phyloP scores from a whole-genome alignment of 2,113 vertebrate species.

The Orthonyx spaldingii region DNA sequence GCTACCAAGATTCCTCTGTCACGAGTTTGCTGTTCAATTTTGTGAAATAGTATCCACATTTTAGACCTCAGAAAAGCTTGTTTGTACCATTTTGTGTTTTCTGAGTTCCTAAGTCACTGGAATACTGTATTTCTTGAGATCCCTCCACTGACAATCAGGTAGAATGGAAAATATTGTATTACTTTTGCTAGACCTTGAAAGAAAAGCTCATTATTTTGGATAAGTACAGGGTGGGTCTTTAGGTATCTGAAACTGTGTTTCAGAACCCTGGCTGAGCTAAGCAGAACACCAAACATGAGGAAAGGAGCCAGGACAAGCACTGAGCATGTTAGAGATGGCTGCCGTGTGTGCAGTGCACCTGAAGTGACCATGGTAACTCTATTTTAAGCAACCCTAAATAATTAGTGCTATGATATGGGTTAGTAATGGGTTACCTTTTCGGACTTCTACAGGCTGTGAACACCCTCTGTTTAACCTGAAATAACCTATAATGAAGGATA shows the following conservation, averaged over 20 bases:
- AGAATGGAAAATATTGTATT: neutral
- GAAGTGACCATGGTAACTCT: neutral
- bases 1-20: neutral
- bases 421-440: neutral
- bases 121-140: neutral
- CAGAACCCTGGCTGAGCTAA: neutral
- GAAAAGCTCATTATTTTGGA: neutral
- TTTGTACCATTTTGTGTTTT: neutral
- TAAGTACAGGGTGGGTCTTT: neutral
- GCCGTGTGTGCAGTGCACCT: neutral
- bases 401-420: neutral
- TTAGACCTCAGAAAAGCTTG: neutral
- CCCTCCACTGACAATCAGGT: neutral
- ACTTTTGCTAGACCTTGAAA: neutral
- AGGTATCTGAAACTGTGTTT: neutral
- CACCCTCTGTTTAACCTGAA: neutral
- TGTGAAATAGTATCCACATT: neutral
- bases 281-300: neutral
- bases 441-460: neutral
- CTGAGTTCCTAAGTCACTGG: neutral
- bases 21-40: fast-evolving
- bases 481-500: conserved; percentile 8
- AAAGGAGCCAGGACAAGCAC: neutral
- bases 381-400: neutral
- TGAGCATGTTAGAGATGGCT: fast-evolving